Base-by-base conservation (phyloP, 2,113 vertebrate species). In the Phaethon lepturus region DNA sequence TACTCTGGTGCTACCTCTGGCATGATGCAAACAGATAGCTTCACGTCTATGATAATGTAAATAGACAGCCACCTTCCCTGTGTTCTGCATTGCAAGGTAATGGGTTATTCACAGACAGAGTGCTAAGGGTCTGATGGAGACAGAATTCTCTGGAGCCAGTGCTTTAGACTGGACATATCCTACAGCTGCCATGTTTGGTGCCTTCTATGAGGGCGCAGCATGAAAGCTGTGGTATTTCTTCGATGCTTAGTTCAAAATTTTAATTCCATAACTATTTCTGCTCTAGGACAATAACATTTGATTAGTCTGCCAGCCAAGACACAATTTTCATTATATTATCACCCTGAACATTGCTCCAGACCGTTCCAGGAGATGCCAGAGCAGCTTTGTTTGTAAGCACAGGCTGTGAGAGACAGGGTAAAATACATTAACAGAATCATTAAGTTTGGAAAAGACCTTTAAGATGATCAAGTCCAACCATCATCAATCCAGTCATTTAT, bases 191-290 rank as follows among this genome's bases (percentile, higher is more conserved):
- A 20, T 22, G 24, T 67, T 88, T 28, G 6, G 15, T 88, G 31
- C 3, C 17, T 71, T 85, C 52, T 63, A 58, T 67, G 23, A 67
- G 10, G 13, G 28, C 0, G 2, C 1, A 1, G 9, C 16, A 45
- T 35, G 31, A 75, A 74, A 72, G 44, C 28, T 38, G 35, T 60
- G 11, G 38, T 42, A 19, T 1, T 69, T 76, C 31, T 76, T 56
- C 58, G 31, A 45, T 26, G 3, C 14, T 80, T 44, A 66, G 5
- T 35, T 88, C 33, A 81, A 85, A 87, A 74, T 29, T 74, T 73
- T 67, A 16, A 10, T 79, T 40, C 62, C 3, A 0, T 40, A 26
- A 75, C 9, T 74, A 31, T 28, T 91, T 86, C 44, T 91, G 18
- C n/a, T 76, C 25, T 64, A 35, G 7, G 26, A 47, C 25, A 84